phyloP scores from a whole-genome alignment of 1,140 invertebrate genomes.

The Bathynomus jamesi region DNA sequence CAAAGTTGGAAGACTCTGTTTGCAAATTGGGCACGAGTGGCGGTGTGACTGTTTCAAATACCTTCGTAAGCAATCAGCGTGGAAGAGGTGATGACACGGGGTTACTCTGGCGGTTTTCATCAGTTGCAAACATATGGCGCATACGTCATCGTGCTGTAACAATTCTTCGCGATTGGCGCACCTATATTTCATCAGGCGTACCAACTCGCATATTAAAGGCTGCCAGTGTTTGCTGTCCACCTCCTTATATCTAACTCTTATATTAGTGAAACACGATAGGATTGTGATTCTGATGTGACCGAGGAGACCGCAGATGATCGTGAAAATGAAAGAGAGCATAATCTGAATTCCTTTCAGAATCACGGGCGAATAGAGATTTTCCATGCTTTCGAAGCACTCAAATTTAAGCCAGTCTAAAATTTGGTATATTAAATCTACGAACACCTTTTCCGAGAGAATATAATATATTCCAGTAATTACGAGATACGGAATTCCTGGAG shows the following conservation, averaged over 20 bases:
- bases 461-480: slow-evolving; percentile 60
- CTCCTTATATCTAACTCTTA: slow-evolving; percentile 58
- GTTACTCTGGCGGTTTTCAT: slow-evolving; percentile 86
- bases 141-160: slow-evolving; percentile 72
- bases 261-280: slow-evolving; percentile 56
- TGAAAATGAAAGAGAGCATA: slow-evolving; percentile 16
- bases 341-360: slow-evolving; percentile 29
- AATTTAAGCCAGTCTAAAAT: slow-evolving; percentile 27
- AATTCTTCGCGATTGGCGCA: slow-evolving; percentile 61
- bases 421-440: slow-evolving; percentile 23
- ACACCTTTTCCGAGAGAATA: slow-evolving; percentile 60
- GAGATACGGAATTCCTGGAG: slow-evolving; percentile 56
- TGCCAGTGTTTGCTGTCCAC: slow-evolving; percentile 50
- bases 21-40: not conserved
- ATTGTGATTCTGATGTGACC: slow-evolving; percentile 52
- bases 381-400: slow-evolving; percentile 35
- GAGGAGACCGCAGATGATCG: slow-evolving; percentile 46
- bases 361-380: slow-evolving; percentile 34
- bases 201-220: slow-evolving; percentile 52
- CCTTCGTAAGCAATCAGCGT: slow-evolving; percentile 70
- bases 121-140: slow-evolving; percentile 92
- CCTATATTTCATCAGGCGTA: slow-evolving; percentile 52
- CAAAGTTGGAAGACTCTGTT: not conserved
- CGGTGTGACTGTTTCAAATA: not conserved
- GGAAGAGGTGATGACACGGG: slow-evolving; percentile 89